phyloP scores from a whole-genome alignment of 1,140 invertebrate species.

The Sipha flava region DNA sequence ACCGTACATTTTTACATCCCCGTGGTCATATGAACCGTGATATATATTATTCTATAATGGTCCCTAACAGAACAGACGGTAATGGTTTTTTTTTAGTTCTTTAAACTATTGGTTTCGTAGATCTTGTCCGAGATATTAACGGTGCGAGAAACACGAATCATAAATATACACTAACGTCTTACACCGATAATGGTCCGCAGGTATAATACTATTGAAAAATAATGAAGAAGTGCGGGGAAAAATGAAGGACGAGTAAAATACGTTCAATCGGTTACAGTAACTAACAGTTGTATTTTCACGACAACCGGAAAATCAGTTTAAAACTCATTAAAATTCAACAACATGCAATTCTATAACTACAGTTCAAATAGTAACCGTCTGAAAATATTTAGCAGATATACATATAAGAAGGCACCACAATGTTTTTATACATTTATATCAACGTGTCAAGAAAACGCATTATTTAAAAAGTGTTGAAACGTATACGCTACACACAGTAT shows the following conservation, averaged over 20 bases:
- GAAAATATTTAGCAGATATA: background rate
- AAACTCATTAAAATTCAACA: slow-evolving; percentile 9
- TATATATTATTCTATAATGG: background rate
- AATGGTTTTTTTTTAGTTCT: background rate
- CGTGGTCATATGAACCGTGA: background rate
- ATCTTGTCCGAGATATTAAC: background rate
- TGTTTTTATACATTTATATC: no score
- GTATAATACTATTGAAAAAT: background rate
- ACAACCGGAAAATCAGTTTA: background rate
- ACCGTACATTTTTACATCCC: background rate
- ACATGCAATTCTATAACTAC: background rate
- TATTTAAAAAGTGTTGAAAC: no score
- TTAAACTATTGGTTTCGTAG: background rate
- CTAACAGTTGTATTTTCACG: background rate
- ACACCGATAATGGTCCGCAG: background rate
- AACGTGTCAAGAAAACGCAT: no score
- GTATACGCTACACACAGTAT: no score
- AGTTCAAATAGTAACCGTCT: background rate
- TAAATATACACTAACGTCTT: background rate
- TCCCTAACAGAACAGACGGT: background rate
- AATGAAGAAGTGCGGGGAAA: background rate
- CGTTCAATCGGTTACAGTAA: background rate
- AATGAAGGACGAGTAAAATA: background rate
- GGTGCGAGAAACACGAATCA: background rate
- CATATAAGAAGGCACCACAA: no score